A percentile compares a stretch with the other conserved stretches of the same genome.
Evolutionary conservation across 2,797 vertebrate species (phyloP).

Genomic region (Emys orbicularis): DNA sequence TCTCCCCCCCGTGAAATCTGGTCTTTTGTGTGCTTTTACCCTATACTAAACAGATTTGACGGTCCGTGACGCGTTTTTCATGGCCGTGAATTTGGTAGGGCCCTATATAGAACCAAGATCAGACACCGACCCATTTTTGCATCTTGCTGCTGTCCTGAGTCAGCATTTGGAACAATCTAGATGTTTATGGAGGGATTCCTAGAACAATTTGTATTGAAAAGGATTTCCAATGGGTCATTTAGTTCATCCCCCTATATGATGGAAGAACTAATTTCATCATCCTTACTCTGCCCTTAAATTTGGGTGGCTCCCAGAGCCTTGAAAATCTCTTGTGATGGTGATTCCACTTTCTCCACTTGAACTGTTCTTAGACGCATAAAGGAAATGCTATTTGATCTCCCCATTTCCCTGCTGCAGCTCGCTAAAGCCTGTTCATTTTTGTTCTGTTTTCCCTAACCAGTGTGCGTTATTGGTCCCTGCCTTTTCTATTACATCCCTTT

Average conservation of each 20-base stretch:
- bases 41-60: no score
- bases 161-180: not conserved
- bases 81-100: no score
- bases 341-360: constrained; percentile 43
- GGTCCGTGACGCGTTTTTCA: no score
- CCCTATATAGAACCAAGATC: not conserved
- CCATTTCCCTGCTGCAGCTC: constrained; percentile 1
- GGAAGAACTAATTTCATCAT: not conserved
- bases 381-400: constrained; percentile 29
- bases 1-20: no score
- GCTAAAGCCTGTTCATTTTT: not conserved
- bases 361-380: not conserved
- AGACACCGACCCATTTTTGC: not conserved
- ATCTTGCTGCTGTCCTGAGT: constrained; percentile 9
- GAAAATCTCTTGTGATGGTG: not conserved
- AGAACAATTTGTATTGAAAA: not conserved
- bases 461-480: not conserved
- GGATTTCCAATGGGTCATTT: not conserved
- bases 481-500: not conserved
- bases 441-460: not conserved
- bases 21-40: no score
- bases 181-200: constrained; percentile 19
- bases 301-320: not conserved
- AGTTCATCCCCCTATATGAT: not conserved
- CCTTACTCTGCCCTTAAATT: constrained; percentile 10